A percentile compares a stretch with the other conserved stretches of the same genome.
These are phyloP conservation scores for Orthosia gothica DNA, from an alignment of 2,888 invertebrate genomes.

Conservation along the genomic window DNA sequence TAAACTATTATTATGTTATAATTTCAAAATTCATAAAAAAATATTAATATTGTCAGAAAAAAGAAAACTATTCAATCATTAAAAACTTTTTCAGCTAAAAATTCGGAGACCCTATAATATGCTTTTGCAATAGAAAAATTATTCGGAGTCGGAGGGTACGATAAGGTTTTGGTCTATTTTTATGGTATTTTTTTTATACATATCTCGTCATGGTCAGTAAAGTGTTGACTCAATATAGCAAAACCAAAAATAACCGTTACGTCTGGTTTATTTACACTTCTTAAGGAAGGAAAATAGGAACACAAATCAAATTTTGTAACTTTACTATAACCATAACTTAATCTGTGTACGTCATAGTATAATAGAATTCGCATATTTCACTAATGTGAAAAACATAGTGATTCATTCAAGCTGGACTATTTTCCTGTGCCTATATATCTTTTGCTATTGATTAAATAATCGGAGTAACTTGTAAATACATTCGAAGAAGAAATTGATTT, in stretches of 20 bases:
- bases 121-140: no score
- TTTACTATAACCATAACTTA: background rate
- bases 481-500: background rate
- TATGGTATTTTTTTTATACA: background rate
- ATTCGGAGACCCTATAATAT: no score
- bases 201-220: background rate
- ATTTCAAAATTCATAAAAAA: no score
- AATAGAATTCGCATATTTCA: background rate
- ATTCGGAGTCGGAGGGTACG: no score
- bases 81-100: no score
- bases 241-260: conserved; percentile 14
- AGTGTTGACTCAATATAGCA: background rate
- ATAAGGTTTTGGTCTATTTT: no score
- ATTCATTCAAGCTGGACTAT: background rate
- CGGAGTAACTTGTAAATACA: background rate
- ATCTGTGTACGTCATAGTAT: conserved; percentile 24
- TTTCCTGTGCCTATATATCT: conserved; percentile 17
- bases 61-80: no score
- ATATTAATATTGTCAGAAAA: no score
- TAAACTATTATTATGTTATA: no score
- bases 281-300: conserved; percentile 26
- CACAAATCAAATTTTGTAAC: conserved; percentile 12
- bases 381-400: background rate
- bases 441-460: conserved; percentile 9
- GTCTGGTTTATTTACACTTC: background rate